These are phyloP conservation scores for Drosophila jambulina DNA, from an alignment of 1,140 invertebrate species.

Conservation along the genomic window DNA sequence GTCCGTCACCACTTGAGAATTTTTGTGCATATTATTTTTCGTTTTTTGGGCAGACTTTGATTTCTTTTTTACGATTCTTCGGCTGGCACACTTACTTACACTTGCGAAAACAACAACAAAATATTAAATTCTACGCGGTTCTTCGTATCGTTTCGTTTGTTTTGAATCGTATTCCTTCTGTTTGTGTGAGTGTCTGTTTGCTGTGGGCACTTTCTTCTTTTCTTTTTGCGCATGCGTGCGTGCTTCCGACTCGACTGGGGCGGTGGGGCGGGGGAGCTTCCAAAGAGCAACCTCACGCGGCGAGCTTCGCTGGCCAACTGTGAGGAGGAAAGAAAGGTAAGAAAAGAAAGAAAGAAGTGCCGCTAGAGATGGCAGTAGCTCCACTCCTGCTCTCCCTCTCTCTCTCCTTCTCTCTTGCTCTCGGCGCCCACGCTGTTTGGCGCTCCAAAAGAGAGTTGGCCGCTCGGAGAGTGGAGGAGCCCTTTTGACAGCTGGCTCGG, in stretches of 20 bases:
- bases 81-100: slow-evolving; percentile 65
- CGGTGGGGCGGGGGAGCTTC: slow-evolving; percentile 7
- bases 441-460: slow-evolving; percentile 13
- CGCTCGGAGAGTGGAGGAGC: slow-evolving; percentile 8
- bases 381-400: slow-evolving; percentile 8
- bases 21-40: slow-evolving; percentile 37
- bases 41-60: slow-evolving; percentile 47
- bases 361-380: slow-evolving; percentile 14
- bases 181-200: not conserved
- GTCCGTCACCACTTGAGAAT: slow-evolving; percentile 41
- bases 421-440: not conserved
- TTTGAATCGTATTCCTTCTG: slow-evolving; percentile 10
- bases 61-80: slow-evolving; percentile 65
- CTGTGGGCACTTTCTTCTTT: slow-evolving; percentile 49
- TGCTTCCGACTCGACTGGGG: slow-evolving; percentile 21
- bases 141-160: slow-evolving; percentile 28
- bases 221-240: slow-evolving; percentile 43
- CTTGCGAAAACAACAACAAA: slow-evolving; percentile 24
- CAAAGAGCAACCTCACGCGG: slow-evolving; percentile 66
- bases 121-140: slow-evolving; percentile 24
- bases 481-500: slow-evolving; percentile 33
- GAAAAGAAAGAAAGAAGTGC: slow-evolving; percentile 26
- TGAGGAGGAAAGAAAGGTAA: slow-evolving; percentile 5
- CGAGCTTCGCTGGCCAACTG: slow-evolving; percentile 66
- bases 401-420: slow-evolving; percentile 4